Evolutionary conservation across 92 coral and sea anemone genomes (phyloP).

Genomic region (Epizoanthus rinbou): DNA sequence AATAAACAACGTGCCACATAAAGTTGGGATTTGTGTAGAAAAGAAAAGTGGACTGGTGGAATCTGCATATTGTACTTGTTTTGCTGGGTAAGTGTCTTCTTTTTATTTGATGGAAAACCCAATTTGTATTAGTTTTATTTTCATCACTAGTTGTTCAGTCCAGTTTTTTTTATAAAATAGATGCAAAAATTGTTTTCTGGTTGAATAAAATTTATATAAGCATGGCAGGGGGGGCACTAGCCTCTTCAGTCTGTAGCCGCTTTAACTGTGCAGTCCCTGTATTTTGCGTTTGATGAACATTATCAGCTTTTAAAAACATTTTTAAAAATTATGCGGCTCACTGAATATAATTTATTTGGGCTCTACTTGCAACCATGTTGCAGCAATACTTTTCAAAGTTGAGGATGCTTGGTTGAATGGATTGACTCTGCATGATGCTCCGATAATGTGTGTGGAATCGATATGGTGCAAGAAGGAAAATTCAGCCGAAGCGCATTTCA

Average conservation of each 20-base stretch:
- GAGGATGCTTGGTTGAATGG: constrained; percentile 68
- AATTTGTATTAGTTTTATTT: constrained; percentile 22
- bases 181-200: background rate
- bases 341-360: constrained; percentile 42
- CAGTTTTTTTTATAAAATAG: constrained; percentile 8
- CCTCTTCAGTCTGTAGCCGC: constrained; percentile 38
- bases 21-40: constrained; percentile 55
- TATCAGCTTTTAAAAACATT: constrained; percentile 33
- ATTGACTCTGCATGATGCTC: constrained; percentile 42
- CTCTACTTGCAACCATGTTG: constrained; percentile 66
- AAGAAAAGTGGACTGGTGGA: constrained; percentile 17
- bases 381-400: constrained; percentile 68
- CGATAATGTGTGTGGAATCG: constrained; percentile 65
- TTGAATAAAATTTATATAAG: background rate
- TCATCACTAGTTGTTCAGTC: constrained; percentile 2
- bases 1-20: constrained; percentile 59
- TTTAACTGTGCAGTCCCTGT: constrained; percentile 12
- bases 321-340: constrained; percentile 14
- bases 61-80: constrained; percentile 45
- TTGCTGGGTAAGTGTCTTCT: constrained; percentile 34
- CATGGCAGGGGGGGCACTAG: background rate
- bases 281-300: constrained; percentile 15
- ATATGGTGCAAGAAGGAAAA: constrained; percentile 55
- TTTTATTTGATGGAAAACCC: constrained; percentile 32
- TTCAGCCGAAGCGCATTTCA: constrained; percentile 51